phyloP scores from a whole-genome alignment of 2,113 vertebrate species.

The Otus sunia region DNA sequence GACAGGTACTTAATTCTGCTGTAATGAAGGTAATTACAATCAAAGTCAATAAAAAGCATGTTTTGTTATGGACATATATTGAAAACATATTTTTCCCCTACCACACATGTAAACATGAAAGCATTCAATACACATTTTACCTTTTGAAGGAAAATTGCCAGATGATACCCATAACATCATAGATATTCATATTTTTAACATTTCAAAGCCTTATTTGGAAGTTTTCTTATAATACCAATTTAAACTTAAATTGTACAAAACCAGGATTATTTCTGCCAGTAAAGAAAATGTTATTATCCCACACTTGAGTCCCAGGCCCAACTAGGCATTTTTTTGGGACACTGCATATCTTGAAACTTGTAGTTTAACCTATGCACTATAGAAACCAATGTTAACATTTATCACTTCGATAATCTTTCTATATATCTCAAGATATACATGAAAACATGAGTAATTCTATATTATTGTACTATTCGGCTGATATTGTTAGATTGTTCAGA shows the following conservation, averaged over 20 bases:
- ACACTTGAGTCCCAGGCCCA: background rate
- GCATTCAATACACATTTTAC: background rate
- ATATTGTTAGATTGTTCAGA: background rate
- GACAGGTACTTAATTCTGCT: background rate
- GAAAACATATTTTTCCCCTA: background rate
- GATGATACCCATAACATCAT: background rate
- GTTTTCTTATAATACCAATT: background rate
- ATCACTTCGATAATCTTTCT: background rate
- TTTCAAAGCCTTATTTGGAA: background rate
- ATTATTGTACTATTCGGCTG: background rate
- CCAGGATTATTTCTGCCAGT: background rate
- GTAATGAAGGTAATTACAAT: background rate
- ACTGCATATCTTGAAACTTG: rapidly evolving
- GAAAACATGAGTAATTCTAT: background rate
- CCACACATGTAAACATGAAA: background rate
- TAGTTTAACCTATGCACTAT: background rate
- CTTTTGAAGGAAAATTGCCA: background rate
- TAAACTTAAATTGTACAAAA: background rate
- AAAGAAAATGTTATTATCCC: background rate
- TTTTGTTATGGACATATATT: background rate
- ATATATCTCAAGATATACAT: background rate
- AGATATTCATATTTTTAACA: background rate
- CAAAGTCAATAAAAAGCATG: background rate
- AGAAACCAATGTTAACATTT: background rate
- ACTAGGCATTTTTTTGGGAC: background rate